Evolutionary conservation across 2,888 invertebrate species (phyloP).

Genomic region (Entomobrya proxima): DNA sequence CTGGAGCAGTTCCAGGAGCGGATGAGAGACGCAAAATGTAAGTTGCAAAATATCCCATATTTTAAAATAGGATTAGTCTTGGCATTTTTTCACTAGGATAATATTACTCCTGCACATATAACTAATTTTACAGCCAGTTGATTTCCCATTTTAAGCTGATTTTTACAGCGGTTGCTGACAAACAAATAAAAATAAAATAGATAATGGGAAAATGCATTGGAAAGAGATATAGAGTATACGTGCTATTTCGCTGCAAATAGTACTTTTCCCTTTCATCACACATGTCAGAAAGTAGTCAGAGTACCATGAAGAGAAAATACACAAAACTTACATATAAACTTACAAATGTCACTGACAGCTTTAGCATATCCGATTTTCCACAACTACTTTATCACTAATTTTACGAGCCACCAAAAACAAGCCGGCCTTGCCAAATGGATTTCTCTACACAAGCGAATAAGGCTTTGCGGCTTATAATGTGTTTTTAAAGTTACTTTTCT

Average conservation of each 20-base stretch:
- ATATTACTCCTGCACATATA: too few relatives aligned
- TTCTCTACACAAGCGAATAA: neutral
- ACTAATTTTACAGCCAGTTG: too few relatives aligned
- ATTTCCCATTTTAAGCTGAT: too few relatives aligned
- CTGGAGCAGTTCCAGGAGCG: conserved; percentile 73
- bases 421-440: conserved; percentile 64
- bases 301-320: conserved; percentile 10
- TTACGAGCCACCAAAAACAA: conserved; percentile 64
- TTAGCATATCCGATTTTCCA: conserved; percentile 50
- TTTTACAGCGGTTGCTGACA: neutral
- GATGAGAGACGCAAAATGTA: conserved; percentile 74
- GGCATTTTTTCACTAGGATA: too few relatives aligned
- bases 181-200: neutral
- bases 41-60: conserved; percentile 30
- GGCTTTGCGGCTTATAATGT: neutral
- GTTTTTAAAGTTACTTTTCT: neutral
- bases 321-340: conserved; percentile 4
- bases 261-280: conserved; percentile 54
- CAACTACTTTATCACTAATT: conserved; percentile 64
- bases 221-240: neutral
- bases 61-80: neutral
- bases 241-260: neutral
- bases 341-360: conserved; percentile 62
- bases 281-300: conserved; percentile 56
- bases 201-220: neutral